Percentiles rank a stretch among this genome's conserved stretches.
phyloP scores from a whole-genome alignment of 2,113 vertebrate genomes.

The Danio rerio region GRCz12tu NC_133182.1:14209001-14209500 shows the following conservation, averaged over 20 bases:
- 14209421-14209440: slow-evolving; percentile 56
- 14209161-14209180: slow-evolving; percentile 92
- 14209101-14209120: slow-evolving; percentile 56
- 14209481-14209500: background rate
- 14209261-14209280: slow-evolving; percentile 83
- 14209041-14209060: slow-evolving; percentile 87
- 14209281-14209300: slow-evolving; percentile 52
- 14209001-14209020: slow-evolving; percentile 89
- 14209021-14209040: slow-evolving; percentile 86
- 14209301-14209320: slow-evolving; percentile 53
- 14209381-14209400: slow-evolving; percentile 5
- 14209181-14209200: slow-evolving; percentile 90
- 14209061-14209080: slow-evolving; percentile 86
- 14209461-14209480: slow-evolving; percentile 43
- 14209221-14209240: slow-evolving; percentile 91
- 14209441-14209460: slow-evolving; percentile 67
- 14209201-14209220: slow-evolving; percentile 89
- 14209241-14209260: slow-evolving; percentile 99
- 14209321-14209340: slow-evolving; percentile 61
- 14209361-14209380: background rate
- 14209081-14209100: slow-evolving; percentile 83
- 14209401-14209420: slow-evolving; percentile 18
- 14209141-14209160: slow-evolving; percentile 81
- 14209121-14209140: slow-evolving; percentile 64
- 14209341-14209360: slow-evolving; percentile 50